A percentile compares a stretch with the other conserved stretches of the same genome.
Evolutionary conservation across 2,797 vertebrate genomes (phyloP).

Genomic region (Loriculus beryllinus): DNA sequence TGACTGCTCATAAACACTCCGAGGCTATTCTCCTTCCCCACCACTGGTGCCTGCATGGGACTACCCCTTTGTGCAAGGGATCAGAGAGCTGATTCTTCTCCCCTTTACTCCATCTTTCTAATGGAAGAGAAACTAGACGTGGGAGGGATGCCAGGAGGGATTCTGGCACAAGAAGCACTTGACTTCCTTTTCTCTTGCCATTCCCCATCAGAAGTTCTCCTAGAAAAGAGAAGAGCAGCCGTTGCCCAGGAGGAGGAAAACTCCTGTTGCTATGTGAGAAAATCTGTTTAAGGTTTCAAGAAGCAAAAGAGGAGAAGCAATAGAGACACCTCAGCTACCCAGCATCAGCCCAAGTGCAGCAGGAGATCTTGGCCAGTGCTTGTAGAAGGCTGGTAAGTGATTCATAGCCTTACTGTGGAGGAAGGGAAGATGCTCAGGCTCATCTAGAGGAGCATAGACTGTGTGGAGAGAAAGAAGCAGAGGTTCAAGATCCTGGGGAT

Average conservation of each 20-base stretch:
- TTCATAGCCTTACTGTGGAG: background rate
- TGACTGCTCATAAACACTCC: constrained; percentile 68
- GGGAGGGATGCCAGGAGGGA: constrained; percentile 9
- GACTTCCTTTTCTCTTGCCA: constrained; percentile 42
- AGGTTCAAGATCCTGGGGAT: background rate
- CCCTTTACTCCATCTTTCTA: constrained; percentile 24
- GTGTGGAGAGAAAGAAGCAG: background rate
- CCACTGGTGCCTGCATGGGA: background rate
- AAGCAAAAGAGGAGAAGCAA: background rate
- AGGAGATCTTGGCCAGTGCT: background rate
- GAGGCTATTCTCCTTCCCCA: constrained; percentile 24
- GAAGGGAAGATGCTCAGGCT: background rate
- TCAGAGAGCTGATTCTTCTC: background rate
- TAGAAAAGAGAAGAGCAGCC: background rate
- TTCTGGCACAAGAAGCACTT: constrained; percentile 38
- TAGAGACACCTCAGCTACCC: background rate
- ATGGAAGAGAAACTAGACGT: background rate
- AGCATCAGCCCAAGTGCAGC: background rate
- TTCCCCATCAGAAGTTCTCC: constrained; percentile 3
- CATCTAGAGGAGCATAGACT: accelerated
- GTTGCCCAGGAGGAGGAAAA: background rate
- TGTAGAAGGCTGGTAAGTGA: background rate
- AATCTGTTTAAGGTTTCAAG: background rate
- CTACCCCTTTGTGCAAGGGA: background rate
- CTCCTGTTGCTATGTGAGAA: background rate